These are phyloP conservation scores for Piprites chloris DNA, from an alignment of 2,113 vertebrate genomes.

Conservation along the genomic window DNA sequence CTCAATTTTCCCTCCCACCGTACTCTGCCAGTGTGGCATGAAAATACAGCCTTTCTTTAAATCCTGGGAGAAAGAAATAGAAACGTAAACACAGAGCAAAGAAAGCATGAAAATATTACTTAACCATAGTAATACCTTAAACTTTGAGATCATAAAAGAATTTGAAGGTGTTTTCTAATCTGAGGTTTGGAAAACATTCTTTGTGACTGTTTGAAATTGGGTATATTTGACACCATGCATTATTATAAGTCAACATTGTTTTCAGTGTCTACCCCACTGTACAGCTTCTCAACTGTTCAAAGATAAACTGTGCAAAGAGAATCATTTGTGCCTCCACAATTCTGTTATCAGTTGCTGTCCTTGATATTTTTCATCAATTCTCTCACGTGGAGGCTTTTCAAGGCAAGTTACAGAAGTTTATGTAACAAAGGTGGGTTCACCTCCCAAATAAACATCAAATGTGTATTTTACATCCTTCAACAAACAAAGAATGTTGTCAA, in stretches of 20 bases:
- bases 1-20: neutral
- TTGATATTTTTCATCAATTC: neutral
- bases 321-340: neutral
- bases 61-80: neutral
- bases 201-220: neutral
- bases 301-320: neutral
- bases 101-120: neutral
- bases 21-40: neutral
- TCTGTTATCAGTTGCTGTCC: neutral
- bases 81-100: neutral
- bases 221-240: neutral
- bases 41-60: neutral
- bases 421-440: neutral
- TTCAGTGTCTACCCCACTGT: neutral
- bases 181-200: neutral
- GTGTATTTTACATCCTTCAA: neutral
- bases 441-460: neutral
- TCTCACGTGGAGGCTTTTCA: neutral
- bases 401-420: neutral
- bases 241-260: neutral
- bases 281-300: neutral
- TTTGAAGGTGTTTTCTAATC: neutral
- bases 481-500: slow-evolving; percentile 14
- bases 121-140: neutral
- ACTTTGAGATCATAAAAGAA: neutral